A percentile compares a stretch with the other conserved stretches of the same genome.
These are phyloP conservation scores for Amphipyra berbera DNA, from an alignment of 2,888 invertebrate species.

Conservation along the genomic window DNA sequence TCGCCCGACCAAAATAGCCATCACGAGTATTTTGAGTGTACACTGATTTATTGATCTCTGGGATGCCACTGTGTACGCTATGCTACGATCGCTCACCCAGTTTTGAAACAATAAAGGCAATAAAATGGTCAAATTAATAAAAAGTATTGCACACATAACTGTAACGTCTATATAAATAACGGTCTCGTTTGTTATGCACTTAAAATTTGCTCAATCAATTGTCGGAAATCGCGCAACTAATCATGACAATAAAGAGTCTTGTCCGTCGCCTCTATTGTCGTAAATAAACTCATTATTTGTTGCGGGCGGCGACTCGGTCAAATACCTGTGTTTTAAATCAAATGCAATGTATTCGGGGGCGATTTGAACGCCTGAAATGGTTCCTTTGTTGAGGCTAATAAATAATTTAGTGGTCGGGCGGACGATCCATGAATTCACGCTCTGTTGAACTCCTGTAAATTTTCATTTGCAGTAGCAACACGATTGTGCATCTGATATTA, in stretches of 20 bases:
- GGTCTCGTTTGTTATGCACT: slow-evolving; percentile 71
- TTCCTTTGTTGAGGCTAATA: slow-evolving; percentile 79
- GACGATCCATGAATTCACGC: slow-evolving; percentile 71
- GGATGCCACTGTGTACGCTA: slow-evolving; percentile 69
- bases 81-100: slow-evolving; percentile 67
- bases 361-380: slow-evolving; percentile 77
- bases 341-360: slow-evolving; percentile 73
- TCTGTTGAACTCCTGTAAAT: slow-evolving; percentile 72
- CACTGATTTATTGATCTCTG: slow-evolving; percentile 70
- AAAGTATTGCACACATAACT: slow-evolving; percentile 66
- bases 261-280: slow-evolving; percentile 69
- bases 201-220: slow-evolving; percentile 73
- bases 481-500: slow-evolving; percentile 61
- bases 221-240: slow-evolving; percentile 71
- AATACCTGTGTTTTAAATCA: slow-evolving; percentile 85
- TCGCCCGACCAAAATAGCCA: slow-evolving; percentile 67
- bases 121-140: slow-evolving; percentile 73
- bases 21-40: slow-evolving; percentile 71
- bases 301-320: slow-evolving; percentile 77
- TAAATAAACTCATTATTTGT: slow-evolving; percentile 79
- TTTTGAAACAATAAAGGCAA: slow-evolving; percentile 65
- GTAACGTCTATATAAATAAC: slow-evolving; percentile 69
- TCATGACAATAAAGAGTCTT: slow-evolving; percentile 72
- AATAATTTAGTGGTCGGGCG: slow-evolving; percentile 73
- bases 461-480: slow-evolving; percentile 58